These are phyloP conservation scores for Watsonalla binaria DNA, from an alignment of 2,888 invertebrate genomes.

Conservation along the genomic window DNA sequence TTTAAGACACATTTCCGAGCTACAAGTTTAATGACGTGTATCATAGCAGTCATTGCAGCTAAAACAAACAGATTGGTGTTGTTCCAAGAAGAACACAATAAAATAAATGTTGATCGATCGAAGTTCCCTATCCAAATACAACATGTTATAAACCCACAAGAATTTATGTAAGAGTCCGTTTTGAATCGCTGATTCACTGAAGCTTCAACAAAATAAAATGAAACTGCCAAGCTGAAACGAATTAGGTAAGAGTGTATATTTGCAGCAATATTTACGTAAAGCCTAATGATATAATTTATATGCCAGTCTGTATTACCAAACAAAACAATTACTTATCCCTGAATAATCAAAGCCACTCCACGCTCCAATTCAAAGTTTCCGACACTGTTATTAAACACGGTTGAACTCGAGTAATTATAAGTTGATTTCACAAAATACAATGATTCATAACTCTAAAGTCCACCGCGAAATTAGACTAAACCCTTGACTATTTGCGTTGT, in stretches of 20 bases:
- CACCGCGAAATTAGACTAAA: conserved; percentile 26
- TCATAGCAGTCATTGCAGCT: conserved; percentile 12
- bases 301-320: background rate
- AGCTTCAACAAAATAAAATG: too few relatives aligned
- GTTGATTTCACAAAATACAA: conserved; percentile 39
- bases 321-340: background rate
- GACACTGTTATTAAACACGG: conserved; percentile 30
- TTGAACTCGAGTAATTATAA: conserved; percentile 41
- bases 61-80: conserved; percentile 15
- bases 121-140: background rate
- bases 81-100: conserved; percentile 22
- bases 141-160: background rate
- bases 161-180: background rate
- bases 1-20: background rate
- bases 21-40: too few relatives aligned
- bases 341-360: background rate
- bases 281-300: background rate
- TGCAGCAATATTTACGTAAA: background rate
- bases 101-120: conserved; percentile 14
- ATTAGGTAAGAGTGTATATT: too few relatives aligned
- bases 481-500: background rate
- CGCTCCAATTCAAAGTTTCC: conserved; percentile 10
- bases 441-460: conserved; percentile 29
- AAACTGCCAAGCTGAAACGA: too few relatives aligned
- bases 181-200: too few relatives aligned